A percentile compares a stretch with the other conserved stretches of the same genome.
Evolutionary conservation across 2,113 vertebrate species (phyloP).

Genomic region (Urocolius indicus): DNA sequence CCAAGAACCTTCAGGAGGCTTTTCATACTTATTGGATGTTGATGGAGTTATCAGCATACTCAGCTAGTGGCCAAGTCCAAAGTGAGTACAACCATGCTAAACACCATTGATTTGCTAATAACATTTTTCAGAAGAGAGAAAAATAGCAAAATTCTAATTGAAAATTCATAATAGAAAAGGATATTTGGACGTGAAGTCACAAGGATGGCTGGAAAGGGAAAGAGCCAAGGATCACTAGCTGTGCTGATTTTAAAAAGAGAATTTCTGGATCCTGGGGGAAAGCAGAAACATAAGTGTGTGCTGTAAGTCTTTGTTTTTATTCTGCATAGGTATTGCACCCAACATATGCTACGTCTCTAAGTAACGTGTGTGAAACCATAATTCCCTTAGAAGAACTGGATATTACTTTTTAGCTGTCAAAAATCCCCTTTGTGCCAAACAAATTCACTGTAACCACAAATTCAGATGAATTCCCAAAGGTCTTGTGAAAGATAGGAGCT

Average conservation of each 20-base stretch:
- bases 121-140: neutral
- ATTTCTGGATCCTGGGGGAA: neutral
- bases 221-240: neutral
- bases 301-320: neutral
- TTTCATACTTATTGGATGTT: neutral
- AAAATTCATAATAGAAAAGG: neutral
- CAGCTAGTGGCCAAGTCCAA: neutral
- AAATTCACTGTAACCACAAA: neutral
- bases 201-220: neutral
- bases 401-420: neutral
- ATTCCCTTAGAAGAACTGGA: neutral
- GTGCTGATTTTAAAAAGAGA: neutral
- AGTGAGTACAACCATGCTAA: neutral
- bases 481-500: neutral
- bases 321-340: neutral
- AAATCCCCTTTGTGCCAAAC: neutral
- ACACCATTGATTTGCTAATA: neutral
- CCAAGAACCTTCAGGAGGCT: neutral
- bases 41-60: neutral
- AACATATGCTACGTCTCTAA: fast-evolving
- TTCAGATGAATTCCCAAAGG: neutral
- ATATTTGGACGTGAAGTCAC: neutral
- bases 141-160: neutral
- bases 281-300: neutral
- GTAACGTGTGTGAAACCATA: neutral